phyloP scores from a whole-genome alignment of 2,797 vertebrate species.

The Sarcophilus harrisii region DNA sequence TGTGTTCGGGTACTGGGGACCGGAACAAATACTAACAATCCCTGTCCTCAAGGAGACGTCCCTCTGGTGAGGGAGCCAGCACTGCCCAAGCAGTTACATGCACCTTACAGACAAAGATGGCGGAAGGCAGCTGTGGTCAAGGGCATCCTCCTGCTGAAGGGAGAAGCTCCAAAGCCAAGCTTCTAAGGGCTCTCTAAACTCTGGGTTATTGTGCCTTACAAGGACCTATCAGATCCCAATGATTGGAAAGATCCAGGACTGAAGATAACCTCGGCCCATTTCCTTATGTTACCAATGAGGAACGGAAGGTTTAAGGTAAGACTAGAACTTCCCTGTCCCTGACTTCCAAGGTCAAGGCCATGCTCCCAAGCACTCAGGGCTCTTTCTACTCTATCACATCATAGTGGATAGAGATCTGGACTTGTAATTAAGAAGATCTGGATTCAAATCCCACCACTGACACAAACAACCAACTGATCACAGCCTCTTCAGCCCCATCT shows the following conservation, averaged over 20 bases:
- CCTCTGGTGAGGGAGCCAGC: not conserved
- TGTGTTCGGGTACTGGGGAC: not conserved
- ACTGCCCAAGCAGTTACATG: accelerated
- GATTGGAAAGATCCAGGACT: not conserved
- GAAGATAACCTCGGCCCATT: not conserved
- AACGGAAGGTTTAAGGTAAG: not conserved
- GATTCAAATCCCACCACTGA: too few relatives aligned
- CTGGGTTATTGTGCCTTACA: not conserved
- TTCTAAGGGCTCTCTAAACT: not conserved
- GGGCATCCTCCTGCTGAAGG: not conserved
- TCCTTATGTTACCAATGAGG: not conserved
- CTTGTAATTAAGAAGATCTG: too few relatives aligned
- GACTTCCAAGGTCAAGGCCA: not conserved
- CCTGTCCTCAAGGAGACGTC: not conserved
- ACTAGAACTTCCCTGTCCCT: not conserved
- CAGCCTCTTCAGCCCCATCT: too few relatives aligned
- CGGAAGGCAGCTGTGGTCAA: not conserved
- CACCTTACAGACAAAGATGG: not conserved
- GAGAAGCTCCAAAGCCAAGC: not conserved
- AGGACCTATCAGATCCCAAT: not conserved
- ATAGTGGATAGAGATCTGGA: too few relatives aligned
- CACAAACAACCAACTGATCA: too few relatives aligned
- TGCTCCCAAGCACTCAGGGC: not conserved
- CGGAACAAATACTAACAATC: not conserved
- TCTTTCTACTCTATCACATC: too few relatives aligned